Base-by-base conservation (phyloP, 2,113 vertebrate genomes). In the Chitala chitala region DNA sequence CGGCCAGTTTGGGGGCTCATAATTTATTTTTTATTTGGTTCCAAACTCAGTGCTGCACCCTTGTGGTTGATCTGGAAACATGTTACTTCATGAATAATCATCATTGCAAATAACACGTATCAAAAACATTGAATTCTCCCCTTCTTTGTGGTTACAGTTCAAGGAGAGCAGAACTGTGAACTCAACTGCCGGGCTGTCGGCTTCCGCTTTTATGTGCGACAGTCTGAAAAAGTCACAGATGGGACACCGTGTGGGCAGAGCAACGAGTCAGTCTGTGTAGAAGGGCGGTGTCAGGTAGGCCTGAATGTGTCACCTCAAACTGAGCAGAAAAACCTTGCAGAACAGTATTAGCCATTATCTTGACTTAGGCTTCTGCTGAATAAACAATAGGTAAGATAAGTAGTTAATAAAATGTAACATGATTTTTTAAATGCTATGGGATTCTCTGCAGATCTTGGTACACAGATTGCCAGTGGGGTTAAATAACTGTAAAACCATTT, bases 131-230 rank as follows among this genome's bases (percentile, higher is more conserved):
- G 40, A 51, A 69, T 69, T 40, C 9, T 38, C 1, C 29, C 26
- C 1, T 46, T 48, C 10, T 64, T 33, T 56, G 56, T 13, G 31
- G 8, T 24, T 36, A 0, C 75, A 95, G 95, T 90, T 74, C 92
- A 91, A 40, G 91, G 81, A 4, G 90, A 87, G 31, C 93, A 93
- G 78, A 92, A 91, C 26, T 99, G 96, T 50, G 93, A 98, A 72
- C 88, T 99, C 73, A 95, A 95, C 81, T 99, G 96, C 80, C 91
- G 94, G 2, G 96, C 96, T 0, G 83, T 89, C 3, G 96, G 96
- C 17, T 98, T 95, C 86, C 91, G 94, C 2, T 98, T 98, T 88
- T 98, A 98, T 0, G 94, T 98, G 13, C 88, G 89, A 3, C 92
- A 94, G 78, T 86, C 96, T 0, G 94, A 94, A 58, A 87, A 82